These are phyloP conservation scores for Meiosimyza platycephala DNA, from an alignment of 2,888 invertebrate genomes.

Conservation along the genomic window DNA sequence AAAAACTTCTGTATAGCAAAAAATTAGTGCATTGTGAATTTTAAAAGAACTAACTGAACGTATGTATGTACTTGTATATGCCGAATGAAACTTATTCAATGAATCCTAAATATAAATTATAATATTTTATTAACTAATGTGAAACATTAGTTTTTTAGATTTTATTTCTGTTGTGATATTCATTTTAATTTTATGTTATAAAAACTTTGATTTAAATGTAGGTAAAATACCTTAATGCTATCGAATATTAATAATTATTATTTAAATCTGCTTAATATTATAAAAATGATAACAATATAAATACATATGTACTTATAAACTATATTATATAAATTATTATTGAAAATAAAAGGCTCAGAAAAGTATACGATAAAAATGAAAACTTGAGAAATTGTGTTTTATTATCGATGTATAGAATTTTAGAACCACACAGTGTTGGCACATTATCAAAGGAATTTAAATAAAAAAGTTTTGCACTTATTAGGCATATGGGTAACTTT, in stretches of 20 bases:
- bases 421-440: too few relatives aligned
- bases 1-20: too few relatives aligned
- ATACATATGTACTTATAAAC: not conserved
- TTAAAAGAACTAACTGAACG: too few relatives aligned
- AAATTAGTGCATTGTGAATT: too few relatives aligned
- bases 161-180: conserved; percentile 34
- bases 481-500: too few relatives aligned
- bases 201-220: not conserved
- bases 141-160: conserved; percentile 3
- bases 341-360: conserved; percentile 23
- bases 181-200: conserved; percentile 11
- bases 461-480: too few relatives aligned
- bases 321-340: conserved; percentile 21
- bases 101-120: conserved; percentile 1
- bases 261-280: conserved; percentile 16
- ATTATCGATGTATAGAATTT: not conserved
- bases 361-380: conserved; percentile 26
- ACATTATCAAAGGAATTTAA: too few relatives aligned
- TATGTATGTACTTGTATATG: conserved; percentile 8
- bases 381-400: not conserved
- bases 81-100: conserved; percentile 20
- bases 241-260: not conserved
- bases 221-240: conserved; percentile 1
- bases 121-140: conserved; percentile 1
- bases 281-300: conserved; percentile 12